phyloP scores from a whole-genome alignment of 1,140 invertebrate species.

The Penaeus indicus region DNA sequence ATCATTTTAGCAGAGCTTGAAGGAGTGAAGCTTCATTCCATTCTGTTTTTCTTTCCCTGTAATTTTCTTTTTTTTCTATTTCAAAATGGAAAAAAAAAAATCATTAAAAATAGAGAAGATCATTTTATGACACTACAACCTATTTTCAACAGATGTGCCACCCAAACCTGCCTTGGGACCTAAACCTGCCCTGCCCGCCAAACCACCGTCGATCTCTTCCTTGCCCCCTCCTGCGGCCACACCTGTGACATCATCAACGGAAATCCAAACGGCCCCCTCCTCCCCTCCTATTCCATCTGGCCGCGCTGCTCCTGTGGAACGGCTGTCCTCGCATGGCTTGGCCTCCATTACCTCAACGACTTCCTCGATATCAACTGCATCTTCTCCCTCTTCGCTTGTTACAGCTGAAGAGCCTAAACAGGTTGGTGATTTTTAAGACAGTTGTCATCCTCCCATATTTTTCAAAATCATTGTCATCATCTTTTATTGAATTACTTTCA shows the following conservation, averaged over 20 bases:
- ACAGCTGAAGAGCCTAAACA: conserved; percentile 48
- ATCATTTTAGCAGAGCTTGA: no score
- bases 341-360: conserved; percentile 44
- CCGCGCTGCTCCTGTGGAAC: conserved; percentile 35
- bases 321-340: conserved; percentile 24
- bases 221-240: conserved; percentile 51
- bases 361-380: conserved; percentile 47
- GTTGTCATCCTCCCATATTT: background rate
- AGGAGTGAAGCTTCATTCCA: background rate
- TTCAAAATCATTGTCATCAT: no score
- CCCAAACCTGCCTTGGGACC: conserved; percentile 70
- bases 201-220: conserved; percentile 62
- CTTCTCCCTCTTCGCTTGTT: conserved; percentile 52
- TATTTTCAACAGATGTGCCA: conserved; percentile 68
- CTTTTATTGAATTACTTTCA: no score
- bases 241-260: conserved; percentile 20
- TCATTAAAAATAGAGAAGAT: no score
- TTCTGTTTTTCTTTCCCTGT: conserved; percentile 1
- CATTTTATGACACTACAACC: background rate
- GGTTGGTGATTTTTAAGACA: background rate
- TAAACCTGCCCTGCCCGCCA: conserved; percentile 66
- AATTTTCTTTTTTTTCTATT: background rate
- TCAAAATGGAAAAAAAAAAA: no score
- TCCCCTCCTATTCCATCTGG: conserved; percentile 29
- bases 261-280: background rate